Conservation (phyloP, 1,140 invertebrate genomes). For the Micrasema longulum region DNA sequence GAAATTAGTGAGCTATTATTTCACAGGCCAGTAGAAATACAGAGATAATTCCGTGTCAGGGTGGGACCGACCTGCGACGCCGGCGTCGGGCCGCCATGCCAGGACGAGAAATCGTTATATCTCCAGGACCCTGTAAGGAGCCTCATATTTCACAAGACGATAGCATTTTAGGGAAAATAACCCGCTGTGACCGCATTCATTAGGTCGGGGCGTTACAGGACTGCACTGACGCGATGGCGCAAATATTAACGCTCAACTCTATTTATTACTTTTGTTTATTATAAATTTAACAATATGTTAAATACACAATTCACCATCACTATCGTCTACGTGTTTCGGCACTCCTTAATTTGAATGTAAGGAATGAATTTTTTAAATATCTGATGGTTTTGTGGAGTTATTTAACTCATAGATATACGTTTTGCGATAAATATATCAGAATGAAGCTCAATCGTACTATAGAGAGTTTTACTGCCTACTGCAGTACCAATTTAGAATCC, state of each 20-base stretch:
- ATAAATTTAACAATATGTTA: not conserved
- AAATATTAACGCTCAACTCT: not conserved
- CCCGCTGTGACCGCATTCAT: conserved; percentile 19
- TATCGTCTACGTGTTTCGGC: not conserved
- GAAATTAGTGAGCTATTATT: no score
- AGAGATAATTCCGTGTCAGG: no score
- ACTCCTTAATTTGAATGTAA: no score
- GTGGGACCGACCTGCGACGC: not conserved
- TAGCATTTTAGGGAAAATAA: conserved; percentile 22
- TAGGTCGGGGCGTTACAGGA: conserved; percentile 5
- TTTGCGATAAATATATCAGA: not conserved
- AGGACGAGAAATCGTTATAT: not conserved
- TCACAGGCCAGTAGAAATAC: no score
- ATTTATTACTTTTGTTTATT: not conserved
- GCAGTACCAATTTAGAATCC: no score
- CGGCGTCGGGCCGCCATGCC: not conserved
- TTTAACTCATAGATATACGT: no score
- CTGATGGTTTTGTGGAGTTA: not conserved
- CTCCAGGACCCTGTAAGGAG: conserved; percentile 4
- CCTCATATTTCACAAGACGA: conserved; percentile 21
- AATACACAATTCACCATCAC: not conserved
- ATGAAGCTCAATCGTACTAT: no score
- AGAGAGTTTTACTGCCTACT: no score
- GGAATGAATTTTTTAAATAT: not conserved
- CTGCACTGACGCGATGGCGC: not conserved